Evolutionary conservation across 1,140 invertebrate genomes (phyloP).

Genomic region (Drosophila lacertosa): DNA sequence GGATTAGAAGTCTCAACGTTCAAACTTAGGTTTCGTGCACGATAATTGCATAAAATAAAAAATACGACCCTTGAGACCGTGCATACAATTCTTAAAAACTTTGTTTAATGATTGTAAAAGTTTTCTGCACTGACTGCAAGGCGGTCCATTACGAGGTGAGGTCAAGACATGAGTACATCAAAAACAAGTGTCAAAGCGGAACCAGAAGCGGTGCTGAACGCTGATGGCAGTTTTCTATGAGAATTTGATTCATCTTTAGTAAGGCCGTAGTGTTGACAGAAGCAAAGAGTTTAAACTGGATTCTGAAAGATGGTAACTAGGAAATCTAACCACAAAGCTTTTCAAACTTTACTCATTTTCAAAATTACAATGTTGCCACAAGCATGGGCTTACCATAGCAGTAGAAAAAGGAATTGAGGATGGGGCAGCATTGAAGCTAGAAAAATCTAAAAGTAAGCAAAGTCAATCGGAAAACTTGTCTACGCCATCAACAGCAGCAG

Average conservation of each 20-base stretch:
- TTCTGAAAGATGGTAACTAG: constrained; percentile 17
- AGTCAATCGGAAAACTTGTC: constrained; percentile 81
- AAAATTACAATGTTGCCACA: constrained; percentile 83
- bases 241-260: constrained; percentile 67
- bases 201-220: constrained; percentile 59
- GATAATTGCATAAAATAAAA: constrained; percentile 46
- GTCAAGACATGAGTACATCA: constrained; percentile 45
- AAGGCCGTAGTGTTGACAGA: constrained; percentile 24
- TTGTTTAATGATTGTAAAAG: constrained; percentile 70
- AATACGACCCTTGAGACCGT: constrained; percentile 72
- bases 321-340: constrained; percentile 62
- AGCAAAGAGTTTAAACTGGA: background rate
- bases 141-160: constrained; percentile 32
- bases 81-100: constrained; percentile 59
- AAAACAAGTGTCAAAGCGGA: constrained; percentile 80
- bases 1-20: constrained; percentile 63
- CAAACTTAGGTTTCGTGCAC: constrained; percentile 28
- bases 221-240: constrained; percentile 60
- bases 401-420: constrained; percentile 7
- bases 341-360: constrained; percentile 84
- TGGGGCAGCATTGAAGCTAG: constrained; percentile 43
- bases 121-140: constrained; percentile 67
- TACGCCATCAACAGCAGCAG: constrained; percentile 32
- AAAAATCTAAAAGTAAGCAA: constrained; percentile 83
- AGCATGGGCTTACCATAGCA: constrained; percentile 72